Evolutionary conservation across 2,888 invertebrate genomes (phyloP), one percentile per base, ranked within the genome.

Genomic region (Agonopterix arenella): DNA sequence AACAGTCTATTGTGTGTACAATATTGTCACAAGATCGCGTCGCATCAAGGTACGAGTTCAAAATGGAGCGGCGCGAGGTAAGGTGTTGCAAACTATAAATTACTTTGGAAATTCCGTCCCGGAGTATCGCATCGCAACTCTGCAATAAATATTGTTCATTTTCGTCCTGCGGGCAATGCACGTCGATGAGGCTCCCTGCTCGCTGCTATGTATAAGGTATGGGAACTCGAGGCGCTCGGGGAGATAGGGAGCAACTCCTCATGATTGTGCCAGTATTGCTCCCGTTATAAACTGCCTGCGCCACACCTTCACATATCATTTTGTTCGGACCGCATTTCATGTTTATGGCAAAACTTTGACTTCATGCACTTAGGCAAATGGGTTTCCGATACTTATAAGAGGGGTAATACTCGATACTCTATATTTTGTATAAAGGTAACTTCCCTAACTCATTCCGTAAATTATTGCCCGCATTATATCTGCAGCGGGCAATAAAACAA

Each of bases 291-390:
- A 50, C 50, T 50, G 49, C 49, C 57, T 68, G 70, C 64, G 64
- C 28, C 68, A 73, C 70, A 82, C 80, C 83, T 83, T 76, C 80
- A 84, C 84, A 84, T 84, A 85, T 86, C 84, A 85, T 83, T 80
- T 80, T 78, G 76, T 72, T 28, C 28, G 28, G 28, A 74, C 73
- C 71, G 83, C 86, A 80, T 82, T 83, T 86, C 84, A 85, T 84
- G 86, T 84, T 86, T 86, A 89, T 85, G 75, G 82, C 77, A 76
- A 84, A 89, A 86, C 83, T 88, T 86, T 75, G 77, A 80, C 82
- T 84, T 76, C 80, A 78, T 84, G 85, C 85, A 88, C 88, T 89
- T 84, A 89, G 73, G 82, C 73, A 84, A 89, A 88, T 89, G 84
- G 85, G 73, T 86, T 89, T 85, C 81, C 84, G 82, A 89, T 88